phyloP scores from a whole-genome alignment of 2,113 vertebrate species.

The Xiphias gladius region DNA sequence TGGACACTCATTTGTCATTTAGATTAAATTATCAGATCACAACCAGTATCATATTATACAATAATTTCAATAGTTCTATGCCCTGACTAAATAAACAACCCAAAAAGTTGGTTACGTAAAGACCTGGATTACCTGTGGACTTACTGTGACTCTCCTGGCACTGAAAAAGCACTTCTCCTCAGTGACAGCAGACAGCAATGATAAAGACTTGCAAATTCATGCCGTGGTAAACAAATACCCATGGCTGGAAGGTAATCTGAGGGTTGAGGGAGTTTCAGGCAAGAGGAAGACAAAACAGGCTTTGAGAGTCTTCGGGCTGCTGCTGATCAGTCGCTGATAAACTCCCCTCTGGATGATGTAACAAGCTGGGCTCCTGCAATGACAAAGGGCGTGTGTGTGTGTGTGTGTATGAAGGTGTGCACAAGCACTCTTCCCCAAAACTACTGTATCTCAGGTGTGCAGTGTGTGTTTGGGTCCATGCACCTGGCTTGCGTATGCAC shows the following conservation, averaged over 20 bases:
- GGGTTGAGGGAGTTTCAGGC: conserved; percentile 81
- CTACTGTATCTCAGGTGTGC: conserved; percentile 32
- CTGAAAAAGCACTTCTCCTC: conserved; percentile 74
- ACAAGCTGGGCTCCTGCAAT: conserved; percentile 69
- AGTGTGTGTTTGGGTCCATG: conserved; percentile 32
- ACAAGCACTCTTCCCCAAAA: conserved; percentile 4
- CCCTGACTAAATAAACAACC: conserved; percentile 23
- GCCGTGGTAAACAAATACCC: conserved; percentile 84
- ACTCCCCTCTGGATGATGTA: conserved; percentile 80
- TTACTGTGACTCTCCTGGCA: conserved; percentile 48
- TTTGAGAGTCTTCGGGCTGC: conserved; percentile 83
- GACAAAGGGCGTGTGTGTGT: conserved; percentile 59
- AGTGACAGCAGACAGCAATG: conserved; percentile 58
- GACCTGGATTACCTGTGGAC: conserved; percentile 51
- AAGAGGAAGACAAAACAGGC: conserved; percentile 86
- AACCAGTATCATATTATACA: conserved; percentile 16
- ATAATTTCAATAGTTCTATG: conserved; percentile 10
- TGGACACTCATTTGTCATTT: not conserved
- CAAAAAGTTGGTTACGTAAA: conserved; percentile 33
- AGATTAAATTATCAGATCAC: conserved; percentile 2
- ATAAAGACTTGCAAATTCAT: conserved; percentile 82
- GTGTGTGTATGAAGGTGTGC: conserved; percentile 20
- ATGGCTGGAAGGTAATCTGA: conserved; percentile 74
- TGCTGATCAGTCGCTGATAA: conserved; percentile 83
- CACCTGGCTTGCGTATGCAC: conserved; percentile 35